phyloP scores from a whole-genome alignment of 2,797 vertebrate genomes.

The Serranus cabrilla region DNA sequence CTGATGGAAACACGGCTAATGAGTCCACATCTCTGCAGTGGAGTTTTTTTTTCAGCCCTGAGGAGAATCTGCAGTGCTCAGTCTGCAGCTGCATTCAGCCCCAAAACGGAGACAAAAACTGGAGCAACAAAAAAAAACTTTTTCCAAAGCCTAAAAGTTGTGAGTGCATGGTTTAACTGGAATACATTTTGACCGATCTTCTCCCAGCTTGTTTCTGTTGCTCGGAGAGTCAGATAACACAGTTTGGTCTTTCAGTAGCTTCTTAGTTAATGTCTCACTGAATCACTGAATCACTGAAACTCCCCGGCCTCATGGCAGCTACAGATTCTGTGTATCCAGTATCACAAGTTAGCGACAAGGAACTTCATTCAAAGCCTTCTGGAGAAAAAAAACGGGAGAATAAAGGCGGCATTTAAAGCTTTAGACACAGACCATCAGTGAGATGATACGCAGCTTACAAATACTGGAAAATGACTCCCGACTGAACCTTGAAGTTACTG shows the following conservation, averaged over 20 bases:
- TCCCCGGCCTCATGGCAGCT: neutral
- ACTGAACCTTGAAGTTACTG: slow-evolving; percentile 57
- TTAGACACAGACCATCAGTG: slow-evolving; percentile 9
- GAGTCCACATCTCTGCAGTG: too few relatives aligned
- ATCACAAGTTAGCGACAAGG: neutral
- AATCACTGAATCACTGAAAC: slow-evolving; percentile 5
- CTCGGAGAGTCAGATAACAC: neutral
- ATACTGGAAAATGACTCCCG: slow-evolving; percentile 47
- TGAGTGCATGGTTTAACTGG: neutral
- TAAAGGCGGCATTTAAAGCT: slow-evolving; percentile 63
- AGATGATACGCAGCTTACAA: slow-evolving; percentile 30
- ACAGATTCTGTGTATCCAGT: slow-evolving; percentile 13
- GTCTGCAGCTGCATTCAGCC: neutral
- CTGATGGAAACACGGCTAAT: too few relatives aligned
- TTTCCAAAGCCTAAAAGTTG: neutral
- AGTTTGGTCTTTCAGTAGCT: neutral
- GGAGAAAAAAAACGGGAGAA: slow-evolving; percentile 39
- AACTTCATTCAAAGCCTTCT: slow-evolving; percentile 10
- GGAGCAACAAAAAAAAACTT: neutral
- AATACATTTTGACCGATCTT: neutral
- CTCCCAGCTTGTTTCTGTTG: neutral
- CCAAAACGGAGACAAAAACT: neutral
- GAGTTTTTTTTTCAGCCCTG: neutral
- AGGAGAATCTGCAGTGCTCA: neutral
- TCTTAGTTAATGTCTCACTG: neutral